Percentiles rank a stretch among this genome's conserved stretches.
Conservation (phyloP, 2,888 invertebrate species). For the Argyresthia albistria region DNA sequence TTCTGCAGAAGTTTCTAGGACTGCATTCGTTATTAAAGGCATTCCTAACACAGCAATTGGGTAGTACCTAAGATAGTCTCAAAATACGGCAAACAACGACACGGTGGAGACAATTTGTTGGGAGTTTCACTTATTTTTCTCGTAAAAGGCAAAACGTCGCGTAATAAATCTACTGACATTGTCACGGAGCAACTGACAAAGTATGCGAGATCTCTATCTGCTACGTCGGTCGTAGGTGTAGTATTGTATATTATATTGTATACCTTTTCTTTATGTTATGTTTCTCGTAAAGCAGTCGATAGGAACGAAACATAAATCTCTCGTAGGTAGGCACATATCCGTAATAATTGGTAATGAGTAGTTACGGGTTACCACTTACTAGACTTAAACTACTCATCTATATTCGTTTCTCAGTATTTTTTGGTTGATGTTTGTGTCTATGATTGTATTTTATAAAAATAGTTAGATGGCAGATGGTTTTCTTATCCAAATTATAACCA, state of each 20-base stretch:
- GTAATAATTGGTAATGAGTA: constrained; percentile 23
- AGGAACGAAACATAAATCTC: constrained; percentile 23
- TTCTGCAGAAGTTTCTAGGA: no score
- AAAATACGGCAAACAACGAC: no score
- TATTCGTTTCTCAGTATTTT: no score
- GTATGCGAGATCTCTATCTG: constrained; percentile 17
- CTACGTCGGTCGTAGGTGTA: constrained; percentile 6
- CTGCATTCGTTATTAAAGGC: no score
- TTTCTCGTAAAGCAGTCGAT: constrained; percentile 8
- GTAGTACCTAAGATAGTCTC: no score
- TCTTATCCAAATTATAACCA: no score
- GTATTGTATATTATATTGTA: neutral
- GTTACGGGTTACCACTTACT: constrained; percentile 18
- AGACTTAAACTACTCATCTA: no score
- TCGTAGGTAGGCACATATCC: constrained; percentile 18
- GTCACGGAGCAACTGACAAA: constrained; percentile 14
- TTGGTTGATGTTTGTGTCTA: no score
- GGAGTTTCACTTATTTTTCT: constrained; percentile 8
- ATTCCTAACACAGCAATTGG: no score
- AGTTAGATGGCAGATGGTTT: no score
- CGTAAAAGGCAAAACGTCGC: constrained; percentile 12
- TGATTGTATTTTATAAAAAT: no score
- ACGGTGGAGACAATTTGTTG: neutral
- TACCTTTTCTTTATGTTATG: neutral
- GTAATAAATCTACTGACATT: constrained; percentile 17